Base-by-base conservation (phyloP, 2,888 invertebrate species). In the Dione juno region DNA sequence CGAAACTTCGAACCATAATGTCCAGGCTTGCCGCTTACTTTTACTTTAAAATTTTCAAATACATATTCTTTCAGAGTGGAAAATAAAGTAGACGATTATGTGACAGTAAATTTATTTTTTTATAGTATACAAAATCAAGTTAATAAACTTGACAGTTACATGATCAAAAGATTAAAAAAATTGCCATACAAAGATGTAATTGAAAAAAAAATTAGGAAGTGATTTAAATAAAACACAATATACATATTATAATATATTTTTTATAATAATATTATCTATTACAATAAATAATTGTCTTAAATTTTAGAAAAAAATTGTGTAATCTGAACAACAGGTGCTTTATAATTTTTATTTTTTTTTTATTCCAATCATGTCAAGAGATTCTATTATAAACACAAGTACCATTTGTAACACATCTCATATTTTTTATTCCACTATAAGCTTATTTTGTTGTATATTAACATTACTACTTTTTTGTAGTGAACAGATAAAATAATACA, bases 401-500 rank as follows among this genome's bases (percentile, higher is more conserved):
- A 28, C 35, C 6, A 37, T 16, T 54, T 11, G 10, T 14, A n/a
- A 54, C n/a, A 35, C 3, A 54, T 35, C 9, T n/a, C 53, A 14
- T 14, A 54, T 48, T n/a, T 14, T 48, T 48, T 9, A 7, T 19
- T n/a, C 1, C 48, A 19, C 19, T 1, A 48, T 48, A 48, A 9
- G 16, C 40, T 10, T 40, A 50, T 10, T 19, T 16, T 50, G 11
- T 50, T 14, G n/a, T 35, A 54, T 9, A 54, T 6, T 16, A 1
- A 28, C 11, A 28, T 53, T 37, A 1, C 37, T 50, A 21, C 19
- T 11, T 6, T n/a, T 16, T 54, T 54, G n/a, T 54, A 37, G 54
- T 54, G 3, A n/a, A 54, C 10, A 54, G 37, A 37, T 37, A 54
- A 57, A n/a, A 19, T 40, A 53, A 28, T 58, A 40, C 40, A 41